Conservation (phyloP, 2,888 invertebrate species). For the Arge pagana region DNA sequence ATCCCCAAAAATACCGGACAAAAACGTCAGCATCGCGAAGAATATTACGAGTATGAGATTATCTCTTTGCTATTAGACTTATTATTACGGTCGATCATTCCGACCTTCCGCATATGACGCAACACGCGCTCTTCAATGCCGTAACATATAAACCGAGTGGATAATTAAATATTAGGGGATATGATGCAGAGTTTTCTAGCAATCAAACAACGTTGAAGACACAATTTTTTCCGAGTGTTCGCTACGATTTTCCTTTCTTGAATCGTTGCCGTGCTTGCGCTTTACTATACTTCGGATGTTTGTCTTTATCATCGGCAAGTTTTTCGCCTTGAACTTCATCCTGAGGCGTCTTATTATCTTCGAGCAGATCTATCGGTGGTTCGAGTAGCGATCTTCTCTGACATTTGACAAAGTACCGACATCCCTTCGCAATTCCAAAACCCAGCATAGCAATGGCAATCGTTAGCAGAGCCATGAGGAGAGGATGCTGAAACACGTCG, state of each 20-base stretch:
- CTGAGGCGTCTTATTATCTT: slow-evolving; percentile 41
- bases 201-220: slow-evolving; percentile 12
- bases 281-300: slow-evolving; percentile 67
- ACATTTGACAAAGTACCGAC: slow-evolving; percentile 61
- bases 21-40: no score
- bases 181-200: no score
- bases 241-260: slow-evolving; percentile 72
- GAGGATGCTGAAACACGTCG: slow-evolving; percentile 65
- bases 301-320: slow-evolving; percentile 43
- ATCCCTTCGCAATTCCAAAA: slow-evolving; percentile 68
- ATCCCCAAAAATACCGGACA: no score
- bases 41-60: no score
- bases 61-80: no score
- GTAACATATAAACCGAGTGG: no score
- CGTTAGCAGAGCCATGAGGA: slow-evolving; percentile 73
- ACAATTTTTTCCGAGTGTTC: slow-evolving; percentile 2
- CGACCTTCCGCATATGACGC: no score
- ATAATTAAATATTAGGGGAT: no score
- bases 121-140: no score
- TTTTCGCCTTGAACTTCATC: slow-evolving; percentile 37
- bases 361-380: slow-evolving; percentile 60
- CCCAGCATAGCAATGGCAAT: slow-evolving; percentile 71
- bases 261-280: slow-evolving; percentile 77
- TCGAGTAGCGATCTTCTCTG: slow-evolving; percentile 62
- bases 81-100: not conserved